Evolutionary conservation across 2,113 vertebrate genomes (phyloP), one percentile per base, ranked within the genome.

Genomic region (Platysteira castanea): DNA sequence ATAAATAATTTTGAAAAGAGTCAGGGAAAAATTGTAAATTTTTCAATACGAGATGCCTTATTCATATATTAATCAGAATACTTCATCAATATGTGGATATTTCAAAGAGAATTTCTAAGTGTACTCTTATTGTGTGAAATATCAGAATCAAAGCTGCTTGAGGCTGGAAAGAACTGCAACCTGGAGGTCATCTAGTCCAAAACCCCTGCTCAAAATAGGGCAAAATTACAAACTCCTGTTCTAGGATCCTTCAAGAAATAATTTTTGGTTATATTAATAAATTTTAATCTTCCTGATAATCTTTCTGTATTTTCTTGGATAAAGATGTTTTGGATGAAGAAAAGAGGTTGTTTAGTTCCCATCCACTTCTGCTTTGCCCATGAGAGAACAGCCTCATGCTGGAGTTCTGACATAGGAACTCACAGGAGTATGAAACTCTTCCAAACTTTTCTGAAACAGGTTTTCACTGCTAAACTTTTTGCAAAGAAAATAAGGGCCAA

Each of bases 341-440:
- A 73, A 21, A 11, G 5, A 75, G 18, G 8, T 2, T 0, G 0
- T 20, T 70, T 49, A 0, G 0, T 31, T 71, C 31, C 67, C 3
- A 1, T 31, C 7, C 15, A 26, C 15, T 46, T 60, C 46, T 73
- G 12, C 11, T 76, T 42, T 81, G 39, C 10, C 42, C 21, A 8
- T 15, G 22, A 20, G 15, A 63, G 33, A 84, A 21, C 23, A 28
- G 4, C 13, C 21, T 60, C 1, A 1, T 14, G 15, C 3, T 46
- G 61, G 16, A 53, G 10, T 39, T 65, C n/a, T 52, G 23, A 69
- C 46, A 67, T 1, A 59, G 53, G 15, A 81, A 23, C 6, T 46
- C 30, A 33, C 2, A 2, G 0, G 2, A 47, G 3, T 26, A 65
- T 28, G 6, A 85, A 33, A 79, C 9, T 71, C 13, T 83, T n/a